phyloP scores from a whole-genome alignment of 2,113 vertebrate genomes.

The Macquaria australasica region DNA sequence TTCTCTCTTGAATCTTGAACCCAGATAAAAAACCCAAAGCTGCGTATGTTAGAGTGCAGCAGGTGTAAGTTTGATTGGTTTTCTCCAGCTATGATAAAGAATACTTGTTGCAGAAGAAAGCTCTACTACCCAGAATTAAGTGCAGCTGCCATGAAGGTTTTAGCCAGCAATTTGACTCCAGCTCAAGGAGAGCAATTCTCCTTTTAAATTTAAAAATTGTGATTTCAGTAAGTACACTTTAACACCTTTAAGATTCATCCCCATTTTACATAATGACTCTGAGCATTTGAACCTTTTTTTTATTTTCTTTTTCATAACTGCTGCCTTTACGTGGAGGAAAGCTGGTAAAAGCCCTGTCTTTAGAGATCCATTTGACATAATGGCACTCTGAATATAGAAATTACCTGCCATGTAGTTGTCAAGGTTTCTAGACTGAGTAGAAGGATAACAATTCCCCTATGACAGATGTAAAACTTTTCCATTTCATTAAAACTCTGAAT shows the following conservation, averaged over 20 bases:
- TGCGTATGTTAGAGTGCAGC: neutral
- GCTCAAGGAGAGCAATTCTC: slow-evolving; percentile 59
- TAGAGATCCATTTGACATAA: slow-evolving; percentile 75
- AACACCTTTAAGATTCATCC: slow-evolving; percentile 56
- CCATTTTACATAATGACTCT: slow-evolving; percentile 74
- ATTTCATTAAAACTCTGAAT: slow-evolving; percentile 63
- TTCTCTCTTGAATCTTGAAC: neutral
- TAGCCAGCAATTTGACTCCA: slow-evolving; percentile 50
- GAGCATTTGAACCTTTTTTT: slow-evolving; percentile 40
- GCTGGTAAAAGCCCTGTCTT: slow-evolving; percentile 71
- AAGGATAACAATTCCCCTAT: slow-evolving; percentile 51
- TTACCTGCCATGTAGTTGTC: slow-evolving; percentile 69
- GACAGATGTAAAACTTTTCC: slow-evolving; percentile 67
- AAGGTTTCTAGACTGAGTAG: slow-evolving; percentile 63
- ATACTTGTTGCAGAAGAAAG: slow-evolving; percentile 17
- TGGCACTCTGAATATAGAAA: slow-evolving; percentile 62
- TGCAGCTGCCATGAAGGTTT: slow-evolving; percentile 39
- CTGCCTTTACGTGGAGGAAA: slow-evolving; percentile 39
- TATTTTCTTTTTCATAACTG: slow-evolving; percentile 25
- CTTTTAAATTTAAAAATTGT: slow-evolving; percentile 52
- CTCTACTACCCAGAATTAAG: slow-evolving; percentile 50
- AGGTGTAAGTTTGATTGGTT: neutral
- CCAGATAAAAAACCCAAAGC: neutral
- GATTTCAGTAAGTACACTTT: slow-evolving; percentile 70
- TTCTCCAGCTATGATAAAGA: slow-evolving; percentile 14